A percentile compares a stretch with the other conserved stretches of the same genome.
These are phyloP conservation scores for Cinclus cinclus DNA, from an alignment of 2,113 vertebrate species.

Conservation along the genomic window DNA sequence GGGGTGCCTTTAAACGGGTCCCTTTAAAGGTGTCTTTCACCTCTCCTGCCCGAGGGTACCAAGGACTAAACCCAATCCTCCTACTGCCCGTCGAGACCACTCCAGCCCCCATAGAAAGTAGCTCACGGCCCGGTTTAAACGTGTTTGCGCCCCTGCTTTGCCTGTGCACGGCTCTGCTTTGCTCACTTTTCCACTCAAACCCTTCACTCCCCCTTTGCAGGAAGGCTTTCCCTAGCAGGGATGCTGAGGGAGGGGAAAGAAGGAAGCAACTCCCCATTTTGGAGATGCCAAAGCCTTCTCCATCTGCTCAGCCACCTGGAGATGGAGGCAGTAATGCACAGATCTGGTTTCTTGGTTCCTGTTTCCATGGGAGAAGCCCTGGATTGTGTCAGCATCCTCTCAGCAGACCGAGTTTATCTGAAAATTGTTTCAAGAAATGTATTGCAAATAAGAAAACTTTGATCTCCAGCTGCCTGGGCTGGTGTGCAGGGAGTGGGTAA, in stretches of 20 bases:
- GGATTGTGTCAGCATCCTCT: slow-evolving; percentile 37
- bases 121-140: background rate
- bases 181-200: background rate
- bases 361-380: background rate
- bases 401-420: background rate
- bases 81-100: background rate
- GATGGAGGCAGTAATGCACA: background rate
- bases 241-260: background rate
- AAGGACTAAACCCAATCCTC: background rate
- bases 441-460: slow-evolving; percentile 45
- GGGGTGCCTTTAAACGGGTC: background rate
- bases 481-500: slow-evolving; percentile 7
- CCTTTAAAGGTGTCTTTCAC: background rate
- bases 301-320: background rate
- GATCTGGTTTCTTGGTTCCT: background rate
- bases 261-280: background rate
- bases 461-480: slow-evolving; percentile 42
- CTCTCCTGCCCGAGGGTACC: background rate
- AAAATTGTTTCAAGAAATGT: slow-evolving; percentile 62
- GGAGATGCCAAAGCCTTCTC: background rate
- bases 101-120: background rate
- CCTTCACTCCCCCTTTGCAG: background rate
- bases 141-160: background rate
- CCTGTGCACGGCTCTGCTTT: background rate
- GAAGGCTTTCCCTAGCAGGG: background rate